phyloP scores from a whole-genome alignment of 2,797 vertebrate genomes.

The Mus spretus region DNA sequence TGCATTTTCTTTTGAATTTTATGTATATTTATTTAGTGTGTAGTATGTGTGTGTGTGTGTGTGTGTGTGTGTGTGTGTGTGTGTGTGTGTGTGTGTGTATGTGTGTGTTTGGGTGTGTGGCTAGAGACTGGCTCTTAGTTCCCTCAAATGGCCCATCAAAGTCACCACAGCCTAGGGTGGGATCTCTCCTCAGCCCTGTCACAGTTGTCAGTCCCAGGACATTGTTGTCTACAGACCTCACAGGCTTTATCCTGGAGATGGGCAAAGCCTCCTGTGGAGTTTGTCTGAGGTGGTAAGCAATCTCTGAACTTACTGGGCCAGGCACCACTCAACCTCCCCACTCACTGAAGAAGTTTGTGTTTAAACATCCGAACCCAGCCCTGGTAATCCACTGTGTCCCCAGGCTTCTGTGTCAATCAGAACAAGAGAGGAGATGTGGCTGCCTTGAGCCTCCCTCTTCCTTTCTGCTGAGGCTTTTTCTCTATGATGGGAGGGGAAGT shows the following conservation, averaged over 20 bases:
- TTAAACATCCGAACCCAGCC: accelerated
- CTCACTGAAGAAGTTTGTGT: too few species aligned
- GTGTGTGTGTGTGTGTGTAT: neutral
- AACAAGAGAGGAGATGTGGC: accelerated
- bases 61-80: neutral
- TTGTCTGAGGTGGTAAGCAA: neutral
- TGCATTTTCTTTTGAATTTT: neutral
- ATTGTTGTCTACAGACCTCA: neutral
- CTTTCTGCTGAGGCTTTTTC: neutral
- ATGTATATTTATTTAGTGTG: neutral
- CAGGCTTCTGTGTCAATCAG: neutral
- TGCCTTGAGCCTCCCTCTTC: accelerated
- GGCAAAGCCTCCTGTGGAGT: too few species aligned
- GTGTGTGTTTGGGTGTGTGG: neutral
- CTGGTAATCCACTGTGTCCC: too few species aligned
- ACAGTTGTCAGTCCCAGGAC: neutral
- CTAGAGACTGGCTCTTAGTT: too few species aligned
- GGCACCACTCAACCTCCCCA: accelerated
- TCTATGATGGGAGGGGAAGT: neutral
- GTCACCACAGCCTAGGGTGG: accelerated
- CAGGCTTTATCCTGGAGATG: accelerated
- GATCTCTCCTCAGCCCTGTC: neutral
- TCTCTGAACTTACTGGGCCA: neutral
- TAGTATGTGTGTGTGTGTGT: neutral
- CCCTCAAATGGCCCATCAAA: neutral